Conservation (phyloP, 2,113 vertebrate genomes). For the Paramisgurnus dabryanus region DNA sequence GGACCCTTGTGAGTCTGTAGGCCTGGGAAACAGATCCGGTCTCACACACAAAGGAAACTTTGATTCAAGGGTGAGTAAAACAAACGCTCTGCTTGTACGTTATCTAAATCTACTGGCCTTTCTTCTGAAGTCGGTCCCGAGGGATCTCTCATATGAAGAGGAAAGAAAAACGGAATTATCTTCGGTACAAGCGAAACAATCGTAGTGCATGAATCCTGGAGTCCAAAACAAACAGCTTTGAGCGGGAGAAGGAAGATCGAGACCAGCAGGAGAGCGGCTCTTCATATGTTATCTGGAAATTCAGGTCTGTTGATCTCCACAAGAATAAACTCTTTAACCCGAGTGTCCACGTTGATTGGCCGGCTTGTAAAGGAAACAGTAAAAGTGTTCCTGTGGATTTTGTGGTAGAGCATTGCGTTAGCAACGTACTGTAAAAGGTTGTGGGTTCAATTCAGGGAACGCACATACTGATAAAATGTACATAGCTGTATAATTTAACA, state of each 20-base stretch:
- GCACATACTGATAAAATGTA: too few species aligned
- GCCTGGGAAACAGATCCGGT: conserved; percentile 56
- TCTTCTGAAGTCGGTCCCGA: conserved; percentile 51
- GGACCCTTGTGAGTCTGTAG: conserved; percentile 42
- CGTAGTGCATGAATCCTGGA: conserved; percentile 33
- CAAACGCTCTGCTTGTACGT: conserved; percentile 67
- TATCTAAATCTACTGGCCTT: conserved; percentile 67
- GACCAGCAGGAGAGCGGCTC: conserved; percentile 21
- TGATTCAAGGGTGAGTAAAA: conserved; percentile 65
- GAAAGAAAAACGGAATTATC: conserved; percentile 51
- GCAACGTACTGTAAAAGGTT: neutral
- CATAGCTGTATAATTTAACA: too few species aligned
- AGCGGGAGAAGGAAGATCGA: conserved; percentile 32
- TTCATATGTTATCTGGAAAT: conserved; percentile 23
- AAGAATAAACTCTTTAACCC: conserved; percentile 6
- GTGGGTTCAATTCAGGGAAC: too few species aligned
- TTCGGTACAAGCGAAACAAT: conserved; percentile 45
- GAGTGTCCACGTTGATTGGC: neutral
- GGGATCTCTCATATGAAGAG: conserved; percentile 55
- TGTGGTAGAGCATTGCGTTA: neutral
- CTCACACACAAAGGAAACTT: conserved; percentile 56
- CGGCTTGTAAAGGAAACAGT: too few species aligned
- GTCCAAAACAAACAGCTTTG: conserved; percentile 52
- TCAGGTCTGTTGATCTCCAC: neutral
- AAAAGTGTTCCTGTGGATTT: too few species aligned